These are phyloP conservation scores for Psephotus haematonotus DNA, from an alignment of 2,113 vertebrate genomes.

Conservation along the genomic window DNA sequence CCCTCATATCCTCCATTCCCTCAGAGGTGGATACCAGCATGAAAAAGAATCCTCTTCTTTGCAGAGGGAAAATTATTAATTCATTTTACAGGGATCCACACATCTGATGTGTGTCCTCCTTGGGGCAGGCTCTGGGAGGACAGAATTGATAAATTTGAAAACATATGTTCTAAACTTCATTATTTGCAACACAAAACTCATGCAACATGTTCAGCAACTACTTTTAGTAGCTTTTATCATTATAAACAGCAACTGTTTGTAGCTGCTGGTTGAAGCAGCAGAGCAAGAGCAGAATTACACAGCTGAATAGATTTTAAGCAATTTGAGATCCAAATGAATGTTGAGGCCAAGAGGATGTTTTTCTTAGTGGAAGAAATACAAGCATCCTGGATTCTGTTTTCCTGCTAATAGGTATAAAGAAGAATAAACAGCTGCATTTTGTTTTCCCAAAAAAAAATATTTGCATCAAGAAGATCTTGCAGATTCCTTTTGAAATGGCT, in stretches of 20 bases:
- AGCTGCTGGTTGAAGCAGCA: not conserved
- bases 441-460: conserved; percentile 46
- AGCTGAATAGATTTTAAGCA: not conserved
- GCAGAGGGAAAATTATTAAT: not conserved
- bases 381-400: conserved; percentile 30
- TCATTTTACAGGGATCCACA: not conserved
- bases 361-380: conserved; percentile 28
- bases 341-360: conserved; percentile 47
- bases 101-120: not conserved
- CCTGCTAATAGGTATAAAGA: conserved; percentile 63
- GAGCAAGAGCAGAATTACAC: not conserved
- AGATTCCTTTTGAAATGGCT: conserved; percentile 24
- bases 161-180: not conserved
- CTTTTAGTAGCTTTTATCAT: not conserved
- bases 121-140: not conserved
- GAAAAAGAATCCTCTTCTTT: not conserved
- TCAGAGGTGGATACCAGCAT: not conserved
- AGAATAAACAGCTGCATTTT: conserved; percentile 70
- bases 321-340: not conserved
- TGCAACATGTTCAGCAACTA: rapidly evolving
- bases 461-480: conserved; percentile 61
- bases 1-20: not conserved
- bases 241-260: not conserved
- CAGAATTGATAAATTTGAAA: not conserved
- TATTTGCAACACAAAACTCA: not conserved